Conservation (phyloP, 2,113 vertebrate genomes). For the Hepsetus odoe region DNA sequence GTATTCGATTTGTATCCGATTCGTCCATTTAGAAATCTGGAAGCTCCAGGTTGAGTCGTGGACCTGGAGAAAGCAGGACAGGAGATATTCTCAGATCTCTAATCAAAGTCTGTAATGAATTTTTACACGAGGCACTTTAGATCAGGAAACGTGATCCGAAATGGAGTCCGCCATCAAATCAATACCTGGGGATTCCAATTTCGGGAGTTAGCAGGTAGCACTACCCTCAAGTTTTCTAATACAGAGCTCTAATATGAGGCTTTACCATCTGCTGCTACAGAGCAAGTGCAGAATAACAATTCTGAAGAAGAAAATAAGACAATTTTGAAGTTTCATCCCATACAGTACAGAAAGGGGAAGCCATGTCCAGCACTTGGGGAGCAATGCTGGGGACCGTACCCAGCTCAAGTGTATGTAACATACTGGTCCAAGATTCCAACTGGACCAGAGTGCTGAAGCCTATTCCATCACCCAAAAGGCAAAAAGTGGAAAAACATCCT, state of each 20-base stretch:
- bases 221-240: background rate
- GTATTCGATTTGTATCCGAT: too few relatives aligned
- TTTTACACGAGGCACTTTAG: background rate
- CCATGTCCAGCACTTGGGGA: too few relatives aligned
- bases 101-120: conserved; percentile 7
- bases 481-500: too few relatives aligned
- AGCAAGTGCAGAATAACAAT: background rate
- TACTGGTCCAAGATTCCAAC: too few relatives aligned
- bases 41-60: background rate
- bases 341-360: too few relatives aligned
- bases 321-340: too few relatives aligned
- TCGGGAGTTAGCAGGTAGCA: background rate
- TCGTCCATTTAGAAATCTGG: background rate
- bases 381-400: too few relatives aligned
- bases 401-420: too few relatives aligned
- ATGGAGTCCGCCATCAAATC: background rate
- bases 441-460: too few relatives aligned
- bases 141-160: background rate
- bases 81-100: background rate
- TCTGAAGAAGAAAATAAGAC: too few relatives aligned
- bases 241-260: background rate
- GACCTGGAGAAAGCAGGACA: background rate
- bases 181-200: background rate
- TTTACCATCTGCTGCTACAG: conserved; percentile 17
- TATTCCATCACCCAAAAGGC: too few relatives aligned